Evolutionary conservation across 2,797 vertebrate species (phyloP).

Genomic region (Perodicticus potto): DNA sequence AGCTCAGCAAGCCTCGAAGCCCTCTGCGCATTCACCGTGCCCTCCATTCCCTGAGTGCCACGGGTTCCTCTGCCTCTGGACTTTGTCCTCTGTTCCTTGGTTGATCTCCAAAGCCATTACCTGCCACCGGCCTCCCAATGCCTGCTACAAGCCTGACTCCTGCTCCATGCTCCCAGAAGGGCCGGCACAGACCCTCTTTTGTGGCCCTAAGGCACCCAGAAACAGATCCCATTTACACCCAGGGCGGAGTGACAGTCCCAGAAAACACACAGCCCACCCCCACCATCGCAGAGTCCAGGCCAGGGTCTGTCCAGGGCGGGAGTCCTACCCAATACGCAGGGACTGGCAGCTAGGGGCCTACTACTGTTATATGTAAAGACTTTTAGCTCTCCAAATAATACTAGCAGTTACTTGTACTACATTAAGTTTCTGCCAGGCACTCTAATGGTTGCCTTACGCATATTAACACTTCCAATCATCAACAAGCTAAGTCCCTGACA

Average conservation of each 20-base stretch:
- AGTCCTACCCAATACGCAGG: too few relatives aligned
- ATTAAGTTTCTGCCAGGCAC: not conserved
- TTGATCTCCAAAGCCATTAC: not conserved
- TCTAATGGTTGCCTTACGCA: not conserved
- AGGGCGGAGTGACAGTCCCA: fast-evolving
- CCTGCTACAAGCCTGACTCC: not conserved
- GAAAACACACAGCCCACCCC: fast-evolving
- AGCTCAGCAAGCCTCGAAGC: not conserved
- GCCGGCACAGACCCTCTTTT: not conserved
- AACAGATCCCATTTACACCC: fast-evolving
- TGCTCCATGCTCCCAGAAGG: too few relatives aligned
- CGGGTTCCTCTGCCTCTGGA: not conserved
- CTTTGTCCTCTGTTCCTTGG: not conserved
- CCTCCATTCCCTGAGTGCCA: not conserved
- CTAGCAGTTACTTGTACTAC: not conserved
- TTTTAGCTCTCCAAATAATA: not conserved
- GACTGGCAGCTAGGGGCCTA: not conserved
- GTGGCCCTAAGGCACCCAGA: not conserved
- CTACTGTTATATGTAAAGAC: not conserved
- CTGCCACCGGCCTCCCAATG: too few relatives aligned
- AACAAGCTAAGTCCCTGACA: not conserved
- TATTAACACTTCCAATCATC: not conserved
- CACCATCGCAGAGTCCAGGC: fast-evolving
- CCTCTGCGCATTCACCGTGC: not conserved
- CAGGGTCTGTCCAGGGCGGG: fast-evolving